Evolutionary conservation across 2,113 vertebrate genomes (phyloP).

Genomic region (Myrmophylax atrothorax): DNA sequence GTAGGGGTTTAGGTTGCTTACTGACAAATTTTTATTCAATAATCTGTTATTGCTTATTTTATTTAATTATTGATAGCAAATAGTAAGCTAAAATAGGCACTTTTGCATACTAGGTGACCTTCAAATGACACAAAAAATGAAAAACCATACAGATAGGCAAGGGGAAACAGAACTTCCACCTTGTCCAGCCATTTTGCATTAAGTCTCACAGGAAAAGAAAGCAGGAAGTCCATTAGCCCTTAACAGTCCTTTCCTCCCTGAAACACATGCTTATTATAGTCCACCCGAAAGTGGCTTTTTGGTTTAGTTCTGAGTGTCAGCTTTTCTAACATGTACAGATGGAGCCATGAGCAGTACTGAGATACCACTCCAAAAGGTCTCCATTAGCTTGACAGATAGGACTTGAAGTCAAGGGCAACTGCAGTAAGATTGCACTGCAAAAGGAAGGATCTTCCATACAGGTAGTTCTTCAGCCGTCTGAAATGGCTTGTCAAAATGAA

Average conservation of each 20-base stretch:
- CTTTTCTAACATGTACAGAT: background rate
- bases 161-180: background rate
- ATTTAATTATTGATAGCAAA: background rate
- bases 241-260: background rate
- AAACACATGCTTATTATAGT: background rate
- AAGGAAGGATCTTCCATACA: background rate
- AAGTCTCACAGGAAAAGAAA: background rate
- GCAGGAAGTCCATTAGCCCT: background rate
- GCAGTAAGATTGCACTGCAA: background rate
- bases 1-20: background rate
- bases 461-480: background rate
- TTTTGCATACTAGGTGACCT: background rate
- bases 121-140: background rate
- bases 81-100: background rate
- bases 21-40: background rate
- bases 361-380: background rate
- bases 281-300: background rate
- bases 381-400: background rate
- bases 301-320: background rate
- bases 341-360: background rate
- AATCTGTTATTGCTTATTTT: background rate
- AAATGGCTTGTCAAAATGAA: background rate
- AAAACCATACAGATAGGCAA: background rate
- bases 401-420: background rate
- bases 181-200: background rate